Percentiles rank a stretch among this genome's conserved stretches.
Conservation (phyloP, 1,140 invertebrate genomes). For the Mylabris phalerata region DNA sequence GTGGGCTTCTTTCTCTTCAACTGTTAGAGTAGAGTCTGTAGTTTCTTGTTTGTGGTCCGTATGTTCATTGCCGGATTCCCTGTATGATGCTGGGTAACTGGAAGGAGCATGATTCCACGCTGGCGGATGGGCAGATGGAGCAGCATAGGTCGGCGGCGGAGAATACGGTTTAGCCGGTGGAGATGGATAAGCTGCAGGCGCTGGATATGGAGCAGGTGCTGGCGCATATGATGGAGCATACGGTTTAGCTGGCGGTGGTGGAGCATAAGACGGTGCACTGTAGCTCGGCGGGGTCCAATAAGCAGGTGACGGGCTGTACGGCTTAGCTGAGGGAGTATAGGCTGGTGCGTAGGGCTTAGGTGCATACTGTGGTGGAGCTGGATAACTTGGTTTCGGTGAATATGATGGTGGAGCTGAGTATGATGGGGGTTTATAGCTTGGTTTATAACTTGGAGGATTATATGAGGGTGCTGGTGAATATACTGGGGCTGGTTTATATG, state of each 20-base stretch:
- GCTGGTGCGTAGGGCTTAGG: conserved; percentile 12
- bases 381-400: not conserved
- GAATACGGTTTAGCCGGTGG: conserved; percentile 8
- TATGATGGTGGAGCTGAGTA: conserved; percentile 2
- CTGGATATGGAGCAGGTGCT: conserved; percentile 12
- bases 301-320: conserved; percentile 13
- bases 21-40: not conserved
- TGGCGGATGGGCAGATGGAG: conserved; percentile 14
- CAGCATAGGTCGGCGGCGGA: conserved; percentile 10
- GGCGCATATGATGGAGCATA: conserved; percentile 5
- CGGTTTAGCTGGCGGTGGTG: conserved; percentile 8
- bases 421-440: conserved; percentile 4
- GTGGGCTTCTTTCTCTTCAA: conserved; percentile 23
- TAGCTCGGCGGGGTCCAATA: conserved; percentile 9
- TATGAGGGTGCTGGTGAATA: conserved; percentile 3
- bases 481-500: conserved; percentile 2
- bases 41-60: not conserved
- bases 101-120: not conserved
- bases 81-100: conserved; percentile 1
- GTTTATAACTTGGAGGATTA: not conserved
- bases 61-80: conserved; percentile 16
- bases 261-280: conserved; percentile 13
- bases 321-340: conserved; percentile 7
- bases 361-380: conserved; percentile 2
- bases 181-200: not conserved